These are phyloP conservation scores for Brachionus rubens DNA, from an alignment of 1,140 invertebrate species.

Conservation along the genomic window DNA sequence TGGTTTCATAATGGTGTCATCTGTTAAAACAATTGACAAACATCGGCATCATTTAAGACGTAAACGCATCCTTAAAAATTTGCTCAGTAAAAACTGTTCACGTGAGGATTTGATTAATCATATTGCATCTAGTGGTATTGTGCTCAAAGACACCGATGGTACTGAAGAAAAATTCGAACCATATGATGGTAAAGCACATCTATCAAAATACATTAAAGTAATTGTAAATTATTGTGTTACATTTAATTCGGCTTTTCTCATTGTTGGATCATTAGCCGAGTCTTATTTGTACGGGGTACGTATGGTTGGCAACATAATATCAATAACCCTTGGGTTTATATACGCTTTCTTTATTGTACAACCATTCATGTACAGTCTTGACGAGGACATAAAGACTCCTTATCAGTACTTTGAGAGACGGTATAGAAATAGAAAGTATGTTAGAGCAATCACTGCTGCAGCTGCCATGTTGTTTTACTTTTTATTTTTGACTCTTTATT, in stretches of 20 bases:
- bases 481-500: slow-evolving; percentile 23
- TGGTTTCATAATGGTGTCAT: slow-evolving; percentile 10
- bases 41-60: background rate
- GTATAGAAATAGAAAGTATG: slow-evolving; percentile 6
- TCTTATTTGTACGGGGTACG: slow-evolving; percentile 25
- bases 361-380: slow-evolving; percentile 25
- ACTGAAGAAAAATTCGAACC: slow-evolving; percentile 14
- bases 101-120: background rate
- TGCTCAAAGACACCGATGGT: slow-evolving; percentile 1
- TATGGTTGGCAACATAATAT: slow-evolving; percentile 35
- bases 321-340: slow-evolving; percentile 20
- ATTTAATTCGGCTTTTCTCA: slow-evolving; percentile 14
- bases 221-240: slow-evolving; percentile 24
- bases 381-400: slow-evolving; percentile 17
- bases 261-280: slow-evolving; percentile 11
- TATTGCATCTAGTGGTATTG: slow-evolving; percentile 10
- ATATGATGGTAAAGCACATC: slow-evolving; percentile 12
- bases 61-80: background rate
- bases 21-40: slow-evolving; percentile 10
- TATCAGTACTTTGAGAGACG: slow-evolving; percentile 36
- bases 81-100: background rate
- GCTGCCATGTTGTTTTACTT: slow-evolving; percentile 32
- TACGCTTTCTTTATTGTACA: slow-evolving; percentile 26
- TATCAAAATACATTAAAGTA: slow-evolving; percentile 24
- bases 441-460: background rate